Evolutionary conservation across 2,888 invertebrate species (phyloP).

Genomic region (Drosophila ezoana): DNA sequence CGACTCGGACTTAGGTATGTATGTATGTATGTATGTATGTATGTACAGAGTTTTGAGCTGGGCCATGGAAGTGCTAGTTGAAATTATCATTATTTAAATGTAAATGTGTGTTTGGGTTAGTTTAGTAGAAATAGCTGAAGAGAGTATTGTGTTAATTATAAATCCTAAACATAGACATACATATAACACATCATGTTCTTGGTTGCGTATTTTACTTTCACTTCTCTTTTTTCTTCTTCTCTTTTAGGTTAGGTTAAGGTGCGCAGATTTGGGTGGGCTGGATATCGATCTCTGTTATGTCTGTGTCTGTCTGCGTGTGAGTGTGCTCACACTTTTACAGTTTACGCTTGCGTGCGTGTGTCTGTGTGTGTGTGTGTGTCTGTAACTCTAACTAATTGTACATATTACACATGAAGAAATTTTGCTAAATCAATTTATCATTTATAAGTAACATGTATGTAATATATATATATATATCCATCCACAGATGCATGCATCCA

Average conservation of each 20-base stretch:
- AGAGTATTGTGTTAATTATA: constrained; percentile 5
- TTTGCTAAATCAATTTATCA: constrained; percentile 60
- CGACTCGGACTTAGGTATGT: constrained; percentile 35
- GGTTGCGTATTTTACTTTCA: not conserved
- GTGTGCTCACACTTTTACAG: no score
- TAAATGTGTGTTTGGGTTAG: constrained; percentile 6
- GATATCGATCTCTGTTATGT: constrained; percentile 34
- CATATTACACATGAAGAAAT: constrained; percentile 71
- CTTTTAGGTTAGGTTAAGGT: constrained; percentile 12
- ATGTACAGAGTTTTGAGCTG: constrained; percentile 37
- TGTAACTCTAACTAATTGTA: constrained; percentile 68
- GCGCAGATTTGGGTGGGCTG: constrained; percentile 58
- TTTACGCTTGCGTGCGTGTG: not conserved
- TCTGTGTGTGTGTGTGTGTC: constrained; percentile 10
- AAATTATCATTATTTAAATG: not conserved
- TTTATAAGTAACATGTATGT: constrained; percentile 22
- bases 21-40: no score
- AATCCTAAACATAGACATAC: not conserved
- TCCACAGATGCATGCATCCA: not conserved
- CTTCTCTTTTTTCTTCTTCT: no score
- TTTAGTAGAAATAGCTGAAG: constrained; percentile 12
- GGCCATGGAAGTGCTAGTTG: constrained; percentile 32
- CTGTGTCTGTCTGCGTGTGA: not conserved
- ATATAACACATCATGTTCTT: not conserved
- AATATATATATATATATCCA: constrained; percentile 25